phyloP scores from a whole-genome alignment of 2,113 vertebrate genomes.

The Ceyx melanurus region DNA sequence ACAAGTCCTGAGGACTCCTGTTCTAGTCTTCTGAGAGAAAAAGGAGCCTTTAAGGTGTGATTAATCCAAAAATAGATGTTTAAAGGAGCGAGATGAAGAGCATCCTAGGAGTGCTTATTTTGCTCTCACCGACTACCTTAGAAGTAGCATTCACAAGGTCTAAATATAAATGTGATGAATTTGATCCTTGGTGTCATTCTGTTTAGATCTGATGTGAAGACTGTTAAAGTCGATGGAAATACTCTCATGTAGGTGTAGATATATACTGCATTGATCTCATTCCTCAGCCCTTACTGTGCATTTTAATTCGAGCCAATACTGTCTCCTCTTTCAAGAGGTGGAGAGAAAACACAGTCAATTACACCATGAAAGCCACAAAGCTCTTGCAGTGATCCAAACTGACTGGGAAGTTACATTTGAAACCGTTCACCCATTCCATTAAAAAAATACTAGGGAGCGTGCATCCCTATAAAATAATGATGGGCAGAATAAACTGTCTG shows the following conservation, averaged over 20 bases:
- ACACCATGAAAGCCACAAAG: conserved; percentile 6
- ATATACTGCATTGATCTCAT: conserved; percentile 24
- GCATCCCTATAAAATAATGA: conserved; percentile 64
- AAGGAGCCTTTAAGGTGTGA: not conserved
- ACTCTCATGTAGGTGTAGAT: conserved; percentile 15
- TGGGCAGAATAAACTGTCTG: conserved; percentile 63
- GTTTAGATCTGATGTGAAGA: conserved; percentile 36
- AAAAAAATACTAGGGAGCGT: conserved; percentile 16
- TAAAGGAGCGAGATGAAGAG: conserved; percentile 23
- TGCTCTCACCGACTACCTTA: conserved; percentile 6
- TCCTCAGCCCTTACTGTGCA: not conserved
- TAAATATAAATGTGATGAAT: conserved; percentile 32
- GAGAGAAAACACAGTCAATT: conserved; percentile 41
- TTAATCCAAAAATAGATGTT: not conserved
- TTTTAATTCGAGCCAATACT: conserved; percentile 35
- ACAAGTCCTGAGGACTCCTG: not conserved
- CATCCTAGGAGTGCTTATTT: not conserved
- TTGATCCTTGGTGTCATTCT: conserved; percentile 23
- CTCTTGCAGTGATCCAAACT: conserved; percentile 18
- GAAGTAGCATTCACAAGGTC: not conserved
- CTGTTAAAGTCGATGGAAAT: conserved; percentile 16
- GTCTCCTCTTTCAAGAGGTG: conserved; percentile 40
- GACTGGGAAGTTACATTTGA: conserved; percentile 58
- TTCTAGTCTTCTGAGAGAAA: conserved; percentile 4
- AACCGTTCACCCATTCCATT: conserved; percentile 49